These are phyloP conservation scores for Oreonectes daqikongensis DNA, from an alignment of 2,797 vertebrate species.

Conservation along the genomic window DNA sequence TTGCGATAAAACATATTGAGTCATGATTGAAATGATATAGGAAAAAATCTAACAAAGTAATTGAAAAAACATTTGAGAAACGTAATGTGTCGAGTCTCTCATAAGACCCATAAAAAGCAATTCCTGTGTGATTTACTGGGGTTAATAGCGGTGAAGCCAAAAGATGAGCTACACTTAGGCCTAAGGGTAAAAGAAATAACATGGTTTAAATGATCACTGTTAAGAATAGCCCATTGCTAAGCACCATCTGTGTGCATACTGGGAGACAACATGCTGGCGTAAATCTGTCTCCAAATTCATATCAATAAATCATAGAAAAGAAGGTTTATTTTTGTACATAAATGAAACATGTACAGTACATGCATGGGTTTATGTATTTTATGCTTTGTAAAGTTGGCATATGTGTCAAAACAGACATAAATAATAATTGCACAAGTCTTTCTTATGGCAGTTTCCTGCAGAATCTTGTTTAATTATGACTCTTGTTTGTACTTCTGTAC, in stretches of 20 bases:
- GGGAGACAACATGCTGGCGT: not conserved
- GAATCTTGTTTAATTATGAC: not conserved
- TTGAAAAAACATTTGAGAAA: not conserved
- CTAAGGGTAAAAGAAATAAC: constrained; percentile 30
- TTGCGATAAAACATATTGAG: too few species aligned
- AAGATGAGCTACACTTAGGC: constrained; percentile 25
- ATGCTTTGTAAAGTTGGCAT: not conserved
- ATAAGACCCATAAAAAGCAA: not conserved
- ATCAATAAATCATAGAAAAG: constrained; percentile 24
- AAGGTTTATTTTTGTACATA: constrained; percentile 24
- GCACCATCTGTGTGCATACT: constrained; percentile 25
- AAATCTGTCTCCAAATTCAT: not conserved
- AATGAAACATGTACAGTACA: not conserved
- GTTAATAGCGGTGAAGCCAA: constrained; percentile 16
- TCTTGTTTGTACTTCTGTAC: not conserved
- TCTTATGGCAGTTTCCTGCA: not conserved
- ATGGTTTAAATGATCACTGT: constrained; percentile 23
- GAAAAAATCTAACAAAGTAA: not conserved
- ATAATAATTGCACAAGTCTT: constrained; percentile 3
- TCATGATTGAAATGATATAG: not conserved
- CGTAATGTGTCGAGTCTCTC: not conserved
- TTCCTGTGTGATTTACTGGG: not conserved
- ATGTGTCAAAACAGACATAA: constrained; percentile 12
- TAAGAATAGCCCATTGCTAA: constrained; percentile 42
- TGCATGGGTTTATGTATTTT: not conserved